Evolutionary conservation across 2,113 vertebrate genomes (phyloP).

Genomic region (Shinisaurus crocodilurus): DNA sequence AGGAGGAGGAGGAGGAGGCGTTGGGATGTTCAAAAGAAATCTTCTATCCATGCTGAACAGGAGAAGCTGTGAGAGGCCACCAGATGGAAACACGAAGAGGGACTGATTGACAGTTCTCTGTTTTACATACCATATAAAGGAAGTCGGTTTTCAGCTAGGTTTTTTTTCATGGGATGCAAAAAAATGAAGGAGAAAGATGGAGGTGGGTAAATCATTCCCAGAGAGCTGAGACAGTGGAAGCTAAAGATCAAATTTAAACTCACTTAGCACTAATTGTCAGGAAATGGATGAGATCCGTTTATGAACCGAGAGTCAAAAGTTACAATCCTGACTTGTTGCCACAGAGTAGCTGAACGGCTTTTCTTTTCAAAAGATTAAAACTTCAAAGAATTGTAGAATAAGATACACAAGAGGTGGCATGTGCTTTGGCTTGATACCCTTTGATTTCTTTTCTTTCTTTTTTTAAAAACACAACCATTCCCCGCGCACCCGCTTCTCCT

Average conservation of each 20-base stretch:
- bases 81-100: conserved; percentile 15
- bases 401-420: conserved; percentile 70
- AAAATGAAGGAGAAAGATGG: conserved; percentile 55
- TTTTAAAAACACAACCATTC: neutral
- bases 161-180: conserved; percentile 39
- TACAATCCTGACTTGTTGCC: conserved; percentile 68
- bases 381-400: conserved; percentile 75
- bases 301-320: conserved; percentile 67
- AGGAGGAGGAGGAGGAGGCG: too few species aligned
- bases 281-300: conserved; percentile 72
- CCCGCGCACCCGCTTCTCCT: neutral
- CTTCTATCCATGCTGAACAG: conserved; percentile 3
- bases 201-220: conserved; percentile 57
- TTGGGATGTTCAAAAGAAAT: neutral
- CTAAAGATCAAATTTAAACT: conserved; percentile 68
- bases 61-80: neutral
- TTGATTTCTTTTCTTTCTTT: conserved; percentile 67
- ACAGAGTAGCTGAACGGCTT: conserved; percentile 75
- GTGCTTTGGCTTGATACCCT: conserved; percentile 68
- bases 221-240: conserved; percentile 48
- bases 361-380: conserved; percentile 75
- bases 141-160: conserved; percentile 54
- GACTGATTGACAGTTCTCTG: conserved; percentile 14
- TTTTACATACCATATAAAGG: conserved; percentile 36
- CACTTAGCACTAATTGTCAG: conserved; percentile 68